Percentiles rank a stretch among this genome's conserved stretches.
These are phyloP conservation scores for Theodoxus fluviatilis DNA, from an alignment of 2,888 invertebrate genomes.

Conservation along the genomic window DNA sequence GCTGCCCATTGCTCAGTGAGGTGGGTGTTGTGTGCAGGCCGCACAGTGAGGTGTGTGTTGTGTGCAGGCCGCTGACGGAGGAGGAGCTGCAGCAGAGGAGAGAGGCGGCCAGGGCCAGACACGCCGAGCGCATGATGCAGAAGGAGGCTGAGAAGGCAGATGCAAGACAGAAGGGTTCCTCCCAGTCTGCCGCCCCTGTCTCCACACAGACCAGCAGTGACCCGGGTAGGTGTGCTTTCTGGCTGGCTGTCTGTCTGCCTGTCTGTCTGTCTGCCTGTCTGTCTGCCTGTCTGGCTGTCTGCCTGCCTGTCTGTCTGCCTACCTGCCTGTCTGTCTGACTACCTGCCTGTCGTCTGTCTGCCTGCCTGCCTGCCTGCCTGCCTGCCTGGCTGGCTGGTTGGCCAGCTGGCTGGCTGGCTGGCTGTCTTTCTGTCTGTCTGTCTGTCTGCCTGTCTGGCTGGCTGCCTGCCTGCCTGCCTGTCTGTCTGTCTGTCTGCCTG, in stretches of 20 bases:
- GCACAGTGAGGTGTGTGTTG: too few relatives aligned
- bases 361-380: too few relatives aligned
- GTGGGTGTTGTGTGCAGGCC: too few relatives aligned
- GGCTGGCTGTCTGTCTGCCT: neutral
- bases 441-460: too few relatives aligned
- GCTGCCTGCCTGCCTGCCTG: too few relatives aligned
- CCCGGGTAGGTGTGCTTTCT: neutral
- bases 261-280: neutral
- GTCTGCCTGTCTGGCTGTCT: neutral
- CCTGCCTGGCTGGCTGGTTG: too few relatives aligned
- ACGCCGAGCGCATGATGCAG: slow-evolving; percentile 69
- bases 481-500: too few relatives aligned
- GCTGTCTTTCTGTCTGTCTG: too few relatives aligned
- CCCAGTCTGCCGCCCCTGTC: slow-evolving; percentile 20
- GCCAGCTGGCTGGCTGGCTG: too few relatives aligned
- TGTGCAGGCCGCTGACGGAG: slow-evolving; percentile 75
- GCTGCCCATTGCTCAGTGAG: too few relatives aligned
- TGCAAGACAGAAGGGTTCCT: neutral
- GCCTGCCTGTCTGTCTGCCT: neutral
- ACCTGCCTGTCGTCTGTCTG: too few relatives aligned
- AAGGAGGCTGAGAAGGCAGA: slow-evolving; percentile 9
- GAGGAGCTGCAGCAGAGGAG: slow-evolving; percentile 77
- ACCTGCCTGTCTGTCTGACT: neutral
- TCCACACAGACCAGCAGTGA: neutral
- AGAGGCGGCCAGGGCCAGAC: slow-evolving; percentile 74